Base-by-base conservation (phyloP, 2,797 vertebrate species). In the Muscicapa comitata region DNA sequence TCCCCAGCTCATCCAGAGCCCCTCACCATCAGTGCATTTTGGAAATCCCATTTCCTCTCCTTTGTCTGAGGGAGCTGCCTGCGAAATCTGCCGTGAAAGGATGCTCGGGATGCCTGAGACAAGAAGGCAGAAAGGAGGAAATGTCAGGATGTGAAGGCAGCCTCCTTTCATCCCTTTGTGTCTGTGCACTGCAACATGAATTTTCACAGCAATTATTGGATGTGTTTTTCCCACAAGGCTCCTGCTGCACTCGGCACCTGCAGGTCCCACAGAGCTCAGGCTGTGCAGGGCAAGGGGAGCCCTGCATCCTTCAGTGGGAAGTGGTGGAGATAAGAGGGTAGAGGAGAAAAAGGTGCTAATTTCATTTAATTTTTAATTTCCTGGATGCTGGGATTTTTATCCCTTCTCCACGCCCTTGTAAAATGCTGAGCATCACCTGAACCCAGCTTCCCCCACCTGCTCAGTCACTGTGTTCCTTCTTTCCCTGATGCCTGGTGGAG, bases 161-260 rank as follows among this genome's bases (percentile, higher is more conserved):
- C 61, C 91, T 88, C 72, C 74, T 94, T 95, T 94, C 85, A 94
- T 96, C 94, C 87, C 72, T 94, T 90, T 94, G 94, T 93, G 91
- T 72, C 85, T 92, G 78, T 33, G 94, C 78, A 1, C 80, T 37
- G 65, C 93, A 74, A 93, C 43, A 40, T 42, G 58, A 72, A 43
- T 92, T 93, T 88, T 54, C 88, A 66, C 24, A 2, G 88, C 82
- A 70, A 58, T 88, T 77, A 94, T 78, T 78, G 73, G 68, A 86
- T 81, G 66, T 5, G 11, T 17, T 93, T 86, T 90, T 67, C 90
- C 92, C 90, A 68, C 33, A 72, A 75, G 80, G 77, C 35, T 38
- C 54, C 61, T 23, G 78, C 89, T 72, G 73, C 8, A 1, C 42
- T 91, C 94, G 54, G 47, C 63, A 45, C 78, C 58, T 53, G 82